phyloP scores from a whole-genome alignment of 2,113 vertebrate genomes.

The Tamias sibiricus region DNA sequence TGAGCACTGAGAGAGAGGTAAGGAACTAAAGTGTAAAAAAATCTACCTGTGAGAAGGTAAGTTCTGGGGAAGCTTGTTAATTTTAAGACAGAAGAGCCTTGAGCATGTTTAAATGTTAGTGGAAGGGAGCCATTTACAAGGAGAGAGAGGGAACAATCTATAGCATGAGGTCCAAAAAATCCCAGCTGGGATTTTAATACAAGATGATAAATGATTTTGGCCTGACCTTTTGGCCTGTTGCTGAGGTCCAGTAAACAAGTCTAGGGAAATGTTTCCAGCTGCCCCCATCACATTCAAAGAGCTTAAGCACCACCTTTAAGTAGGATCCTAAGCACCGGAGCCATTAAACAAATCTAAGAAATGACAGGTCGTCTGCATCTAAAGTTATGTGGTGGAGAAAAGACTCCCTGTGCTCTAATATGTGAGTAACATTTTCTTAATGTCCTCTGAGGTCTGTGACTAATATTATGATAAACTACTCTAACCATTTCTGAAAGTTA shows the following conservation, averaged over 20 bases:
- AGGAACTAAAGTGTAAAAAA: neutral
- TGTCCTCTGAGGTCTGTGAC: conserved; percentile 51
- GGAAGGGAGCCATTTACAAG: neutral
- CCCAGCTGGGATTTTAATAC: neutral
- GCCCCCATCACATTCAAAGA: neutral
- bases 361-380: neutral
- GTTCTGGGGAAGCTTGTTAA: too few relatives aligned
- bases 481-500: conserved; percentile 60
- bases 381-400: neutral
- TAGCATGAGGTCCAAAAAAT: neutral
- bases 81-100: neutral
- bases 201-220: neutral
- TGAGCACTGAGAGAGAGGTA: neutral
- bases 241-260: neutral
- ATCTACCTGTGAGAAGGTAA: fast-evolving
- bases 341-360: conserved; percentile 55
- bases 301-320: neutral
- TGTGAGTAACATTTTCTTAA: conserved; percentile 59
- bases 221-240: neutral
- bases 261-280: neutral
- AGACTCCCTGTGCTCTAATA: conserved; percentile 9
- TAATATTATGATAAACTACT: conserved; percentile 57
- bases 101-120: neutral
- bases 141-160: neutral
- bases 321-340: neutral